Evolutionary conservation across 2,888 invertebrate genomes (phyloP), one percentile per base, ranked within the genome.

Genomic region (Netelia inedita): DNA sequence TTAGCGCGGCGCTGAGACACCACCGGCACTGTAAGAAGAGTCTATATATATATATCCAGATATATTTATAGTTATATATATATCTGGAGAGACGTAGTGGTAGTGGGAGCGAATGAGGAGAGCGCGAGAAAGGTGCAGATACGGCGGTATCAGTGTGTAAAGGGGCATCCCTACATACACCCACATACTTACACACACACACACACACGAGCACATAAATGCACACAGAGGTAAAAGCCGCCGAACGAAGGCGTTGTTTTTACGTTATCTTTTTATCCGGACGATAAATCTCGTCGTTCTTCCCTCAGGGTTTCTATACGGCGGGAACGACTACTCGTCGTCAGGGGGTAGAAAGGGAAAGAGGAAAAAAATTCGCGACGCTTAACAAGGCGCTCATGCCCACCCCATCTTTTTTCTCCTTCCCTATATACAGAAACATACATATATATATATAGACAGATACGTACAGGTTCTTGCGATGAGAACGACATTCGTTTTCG

Each of bases 201-300:
- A 65, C 68, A 73, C 41, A 72, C 16, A 19, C 43, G 59, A 61
- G 3, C 11, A 46, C 46, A 66, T 55, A 55, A 61, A 74, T 28
- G 59, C 68, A 73, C 50, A 72, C 16, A 75, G 75, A 55, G 46
- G 75, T 72, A 82, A 71, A 85, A 79, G 71, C 86, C 59, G 78
- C 75, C 82, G 69, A 61, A 66, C 69, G 57, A 68, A 65, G 87
- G 83, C 78, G 86, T 88, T 89, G 89, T 89, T 90, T 89, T 88
- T 87, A 63, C 87, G 82, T 87, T 88, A 86, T 88, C 88, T 89
- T 89, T 89, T 91, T 89, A 89, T 88, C 88, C 86, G 68, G 46
- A 83, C 87, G 88, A 91, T 91, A 91, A 92, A 91, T 91, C 90
- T 91, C 87, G 66, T 81, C 80, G 81, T 74, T 74, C 83, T 82